These are phyloP conservation scores for Eupeodes latifasciatus DNA, from an alignment of 2,888 invertebrate genomes.

Conservation along the genomic window DNA sequence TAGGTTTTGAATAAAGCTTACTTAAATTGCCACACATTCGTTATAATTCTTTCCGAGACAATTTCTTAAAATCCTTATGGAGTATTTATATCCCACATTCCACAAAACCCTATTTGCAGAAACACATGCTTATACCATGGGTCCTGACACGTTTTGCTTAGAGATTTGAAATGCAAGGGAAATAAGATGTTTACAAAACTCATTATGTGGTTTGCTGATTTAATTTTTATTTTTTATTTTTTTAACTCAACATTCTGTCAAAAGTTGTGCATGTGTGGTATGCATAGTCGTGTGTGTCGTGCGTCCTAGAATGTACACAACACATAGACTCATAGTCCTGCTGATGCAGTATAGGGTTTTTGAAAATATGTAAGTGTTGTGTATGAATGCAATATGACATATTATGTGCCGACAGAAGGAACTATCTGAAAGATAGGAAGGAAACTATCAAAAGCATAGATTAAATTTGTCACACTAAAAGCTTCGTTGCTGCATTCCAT, in stretches of 20 bases:
- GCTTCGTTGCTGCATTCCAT: constrained; percentile 52
- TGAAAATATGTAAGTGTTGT: constrained; percentile 14
- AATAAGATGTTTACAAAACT: constrained; percentile 17
- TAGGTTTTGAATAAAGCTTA: no score
- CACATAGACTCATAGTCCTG: background rate
- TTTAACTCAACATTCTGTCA: constrained; percentile 19
- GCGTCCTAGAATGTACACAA: no score
- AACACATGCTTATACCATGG: background rate
- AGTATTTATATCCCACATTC: no score
- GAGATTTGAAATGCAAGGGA: background rate
- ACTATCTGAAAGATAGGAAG: constrained; percentile 41
- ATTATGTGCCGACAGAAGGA: constrained; percentile 41
- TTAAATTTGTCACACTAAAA: constrained; percentile 74
- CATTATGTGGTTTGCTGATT: constrained; percentile 32
- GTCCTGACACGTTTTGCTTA: background rate
- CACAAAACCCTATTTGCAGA: background rate
- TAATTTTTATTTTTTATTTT: background rate
- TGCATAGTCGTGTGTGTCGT: no score
- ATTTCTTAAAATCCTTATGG: no score
- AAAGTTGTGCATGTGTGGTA: background rate
- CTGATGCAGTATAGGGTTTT: constrained; percentile 6
- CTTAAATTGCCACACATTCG: no score
- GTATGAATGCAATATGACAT: constrained; percentile 61
- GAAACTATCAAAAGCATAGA: constrained; percentile 63
- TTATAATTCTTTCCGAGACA: no score